A percentile compares a stretch with the other conserved stretches of the same genome.
Conservation (phyloP, 2,113 vertebrate species). For the Hippocampus zosterae region DNA sequence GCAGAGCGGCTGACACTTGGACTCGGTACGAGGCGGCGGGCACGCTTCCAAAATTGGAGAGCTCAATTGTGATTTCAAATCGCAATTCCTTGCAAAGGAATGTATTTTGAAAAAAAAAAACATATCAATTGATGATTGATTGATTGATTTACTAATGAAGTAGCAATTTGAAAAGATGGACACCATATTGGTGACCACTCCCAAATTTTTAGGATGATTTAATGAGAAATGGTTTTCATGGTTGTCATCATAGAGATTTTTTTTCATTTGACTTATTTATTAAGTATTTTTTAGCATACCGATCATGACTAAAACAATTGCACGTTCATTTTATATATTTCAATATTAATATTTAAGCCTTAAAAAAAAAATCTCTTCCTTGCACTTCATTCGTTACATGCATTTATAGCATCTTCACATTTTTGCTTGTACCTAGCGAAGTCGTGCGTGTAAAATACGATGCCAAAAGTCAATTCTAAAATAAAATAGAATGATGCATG, state of each 20-base stretch:
- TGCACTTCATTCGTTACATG: neutral
- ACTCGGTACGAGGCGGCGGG: neutral
- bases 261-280: no score
- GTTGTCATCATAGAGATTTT: no score
- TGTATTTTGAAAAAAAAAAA: neutral
- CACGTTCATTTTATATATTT: no score
- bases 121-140: no score
- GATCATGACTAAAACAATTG: no score
- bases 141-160: no score
- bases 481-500: neutral
- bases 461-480: neutral
- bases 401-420: neutral
- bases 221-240: no score
- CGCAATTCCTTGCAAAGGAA: neutral
- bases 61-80: neutral
- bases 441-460: neutral
- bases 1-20: conserved; percentile 15
- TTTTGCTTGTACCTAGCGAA: neutral
- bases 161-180: no score
- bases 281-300: no score
- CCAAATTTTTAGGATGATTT: no score
- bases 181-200: no score
- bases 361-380: neutral
- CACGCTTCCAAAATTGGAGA: neutral
- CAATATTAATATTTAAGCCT: neutral